phyloP scores from a whole-genome alignment of 2,113 vertebrate species.

The Pollachius pollachius region DNA sequence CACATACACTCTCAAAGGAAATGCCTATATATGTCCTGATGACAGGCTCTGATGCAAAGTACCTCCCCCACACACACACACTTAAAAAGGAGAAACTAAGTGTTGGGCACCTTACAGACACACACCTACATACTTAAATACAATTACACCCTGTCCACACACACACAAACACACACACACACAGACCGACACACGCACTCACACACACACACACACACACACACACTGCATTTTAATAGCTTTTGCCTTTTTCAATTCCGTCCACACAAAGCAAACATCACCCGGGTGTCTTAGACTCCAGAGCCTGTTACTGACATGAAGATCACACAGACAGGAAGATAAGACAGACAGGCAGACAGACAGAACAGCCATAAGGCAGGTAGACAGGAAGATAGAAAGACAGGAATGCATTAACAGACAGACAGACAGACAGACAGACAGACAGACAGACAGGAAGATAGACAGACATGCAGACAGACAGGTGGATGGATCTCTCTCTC shows the following conservation, averaged over 20 bases:
- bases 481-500: background rate
- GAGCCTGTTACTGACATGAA: background rate
- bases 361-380: background rate
- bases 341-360: slow-evolving; percentile 2
- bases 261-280: slow-evolving; percentile 47
- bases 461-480: background rate
- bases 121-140: no score
- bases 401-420: background rate
- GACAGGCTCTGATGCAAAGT: no score
- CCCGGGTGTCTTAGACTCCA: background rate
- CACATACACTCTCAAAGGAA: slow-evolving; percentile 17
- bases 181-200: background rate
- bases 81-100: no score
- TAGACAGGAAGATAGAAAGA: background rate
- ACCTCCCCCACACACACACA: no score
- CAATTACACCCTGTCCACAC: no score
- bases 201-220: background rate
- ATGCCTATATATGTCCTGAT: no score
- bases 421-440: no score
- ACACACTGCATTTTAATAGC: slow-evolving; percentile 46
- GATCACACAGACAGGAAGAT: slow-evolving; percentile 6
- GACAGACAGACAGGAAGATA: background rate
- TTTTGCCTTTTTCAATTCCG: slow-evolving; percentile 52
- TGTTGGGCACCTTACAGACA: no score
- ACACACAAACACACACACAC: slow-evolving; percentile 17